phyloP scores from a whole-genome alignment of 2,113 vertebrate genomes.

The Pterocles burchelli region DNA sequence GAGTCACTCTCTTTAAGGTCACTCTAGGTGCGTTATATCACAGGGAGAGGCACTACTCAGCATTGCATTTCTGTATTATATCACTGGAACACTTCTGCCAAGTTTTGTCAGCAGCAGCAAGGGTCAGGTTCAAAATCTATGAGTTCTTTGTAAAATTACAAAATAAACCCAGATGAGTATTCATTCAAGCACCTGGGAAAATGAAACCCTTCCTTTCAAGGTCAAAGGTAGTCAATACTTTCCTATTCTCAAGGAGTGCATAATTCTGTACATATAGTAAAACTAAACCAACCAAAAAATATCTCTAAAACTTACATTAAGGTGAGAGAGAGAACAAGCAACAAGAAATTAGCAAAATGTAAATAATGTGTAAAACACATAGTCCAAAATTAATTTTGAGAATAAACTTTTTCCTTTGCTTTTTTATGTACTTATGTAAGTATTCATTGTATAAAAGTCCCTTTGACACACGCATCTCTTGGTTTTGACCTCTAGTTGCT shows the following conservation, averaged over 20 bases:
- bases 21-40: conserved; percentile 44
- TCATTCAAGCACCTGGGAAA: conserved; percentile 34
- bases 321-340: neutral
- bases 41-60: conserved; percentile 38
- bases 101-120: conserved; percentile 53
- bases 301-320: neutral
- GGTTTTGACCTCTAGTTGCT: neutral
- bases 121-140: conserved; percentile 52
- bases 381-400: neutral
- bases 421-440: neutral
- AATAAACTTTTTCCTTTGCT: neutral
- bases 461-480: neutral
- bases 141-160: conserved; percentile 54
- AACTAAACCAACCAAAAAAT: neutral
- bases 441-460: neutral
- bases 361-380: neutral
- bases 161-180: conserved; percentile 52
- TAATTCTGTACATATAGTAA: neutral
- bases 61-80: conserved; percentile 44
- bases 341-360: neutral
- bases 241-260: neutral
- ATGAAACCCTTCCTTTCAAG: conserved; percentile 5
- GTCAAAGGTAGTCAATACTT: neutral
- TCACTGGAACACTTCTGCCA: conserved; percentile 42
- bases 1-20: conserved; percentile 53